Evolutionary conservation across 2,113 vertebrate species (phyloP), one percentile per base, ranked within the genome.

Genomic region (Embiotoca jacksoni): DNA sequence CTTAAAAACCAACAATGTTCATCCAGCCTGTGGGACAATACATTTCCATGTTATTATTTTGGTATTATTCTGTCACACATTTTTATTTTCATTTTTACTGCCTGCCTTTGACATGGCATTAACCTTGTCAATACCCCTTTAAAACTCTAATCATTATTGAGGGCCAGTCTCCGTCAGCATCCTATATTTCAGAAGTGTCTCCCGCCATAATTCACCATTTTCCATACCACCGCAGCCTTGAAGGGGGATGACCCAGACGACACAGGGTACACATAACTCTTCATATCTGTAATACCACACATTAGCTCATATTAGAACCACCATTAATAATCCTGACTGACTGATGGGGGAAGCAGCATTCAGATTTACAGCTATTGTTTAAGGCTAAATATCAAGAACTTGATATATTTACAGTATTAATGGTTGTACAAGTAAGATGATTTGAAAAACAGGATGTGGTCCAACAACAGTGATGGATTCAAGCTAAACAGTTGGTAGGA

Each of bases 131-230:
- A 8, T 36, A 49, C 75, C 62, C 61, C 61, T 64, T 53, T 47
- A 30, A 55, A 55, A 46, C 54, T 15, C 44, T 44, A 50, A 56
- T 67, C 75, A 61, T 76, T 53, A 72, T 54, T 4, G 33, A 66
- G 55, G 69, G 46, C 15, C 61, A 52, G n/a, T 30, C 10, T 10
- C 39, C 47, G 61, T 66, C 54, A 7, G 35, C n/a, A 16, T 65
- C 35, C 58, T 60, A 73, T 85, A 65, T 78, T 69, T 82, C 63
- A 69, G 36, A 30, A 41, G 41, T 23, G 65, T 33, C 32, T 1
- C 50, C 8, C 15, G 31, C 50, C 62, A 80, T 91, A 77, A 84
- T 72, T 89, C 80, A 87, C 7, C 9, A 14, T 61, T 77, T 49
- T 53, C 73, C 55, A 37, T 54, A 30, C 46, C 2, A 33, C n/a